Conservation (phyloP, 2,888 invertebrate species). For the Phrixothrix hirtus region DNA sequence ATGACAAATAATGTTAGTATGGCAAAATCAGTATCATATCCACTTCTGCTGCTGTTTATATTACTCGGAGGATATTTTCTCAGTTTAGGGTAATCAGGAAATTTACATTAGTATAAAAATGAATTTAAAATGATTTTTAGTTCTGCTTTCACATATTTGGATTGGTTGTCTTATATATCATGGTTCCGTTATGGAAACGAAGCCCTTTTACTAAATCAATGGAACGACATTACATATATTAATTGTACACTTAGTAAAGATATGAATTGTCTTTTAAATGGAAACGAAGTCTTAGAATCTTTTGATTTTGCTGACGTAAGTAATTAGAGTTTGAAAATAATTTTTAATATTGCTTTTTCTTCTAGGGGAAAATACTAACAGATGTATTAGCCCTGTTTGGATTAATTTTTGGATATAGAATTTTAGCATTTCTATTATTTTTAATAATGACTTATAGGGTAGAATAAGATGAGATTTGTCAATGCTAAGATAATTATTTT, state of each 20-base stretch:
- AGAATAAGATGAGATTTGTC: too few species aligned
- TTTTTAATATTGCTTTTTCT: too few species aligned
- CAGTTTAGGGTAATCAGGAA: constrained; percentile 72
- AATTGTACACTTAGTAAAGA: constrained; percentile 59
- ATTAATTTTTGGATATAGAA: too few species aligned
- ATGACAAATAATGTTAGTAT: constrained; percentile 54
- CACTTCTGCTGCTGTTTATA: constrained; percentile 89
- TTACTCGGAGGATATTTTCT: constrained; percentile 95
- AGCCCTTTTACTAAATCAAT: constrained; percentile 85
- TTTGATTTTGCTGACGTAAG: constrained; percentile 75
- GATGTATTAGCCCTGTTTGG: too few species aligned
- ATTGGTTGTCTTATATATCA: constrained; percentile 85
- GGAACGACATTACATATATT: constrained; percentile 78
- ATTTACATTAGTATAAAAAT: neutral
- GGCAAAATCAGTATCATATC: constrained; percentile 89
- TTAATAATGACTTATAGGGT: too few species aligned
- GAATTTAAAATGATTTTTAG: constrained; percentile 53
- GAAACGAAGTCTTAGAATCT: constrained; percentile 76
- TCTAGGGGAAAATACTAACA: too few species aligned
- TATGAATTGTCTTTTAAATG: constrained; percentile 60
- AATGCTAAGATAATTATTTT: too few species aligned
- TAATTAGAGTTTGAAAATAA: too few species aligned
- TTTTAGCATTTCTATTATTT: too few species aligned
- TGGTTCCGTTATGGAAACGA: constrained; percentile 94
- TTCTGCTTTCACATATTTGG: constrained; percentile 80